Evolutionary conservation across 2,113 vertebrate species (phyloP), one percentile per base, ranked within the genome.

Genomic region (Arizona elegans): DNA sequence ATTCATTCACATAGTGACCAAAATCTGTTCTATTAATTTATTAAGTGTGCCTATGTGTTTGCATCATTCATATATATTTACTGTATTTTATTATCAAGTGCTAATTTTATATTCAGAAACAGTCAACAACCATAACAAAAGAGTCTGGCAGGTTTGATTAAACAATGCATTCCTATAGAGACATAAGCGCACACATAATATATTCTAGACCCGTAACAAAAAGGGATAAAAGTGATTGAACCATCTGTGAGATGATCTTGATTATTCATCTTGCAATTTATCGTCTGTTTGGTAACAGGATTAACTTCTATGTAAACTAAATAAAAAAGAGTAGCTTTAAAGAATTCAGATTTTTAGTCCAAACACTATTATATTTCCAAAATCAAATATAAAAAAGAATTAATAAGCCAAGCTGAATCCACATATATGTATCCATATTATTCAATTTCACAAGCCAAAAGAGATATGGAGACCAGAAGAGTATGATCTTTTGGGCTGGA

Each of bases 351-450:
- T 91, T 59, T 91, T 86, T 55, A 58, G 23, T 52, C n/a, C 19
- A 33, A 70, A 17, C 3, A 54, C n/a, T 33, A n/a, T 81, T 87
- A 50, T 87, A 62, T 15, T 92, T 87, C 19, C 26, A 47, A 52
- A 87, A 62, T 29, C 24, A 26, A 58, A 58, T 56, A 58, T 58
- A 47, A 29, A 29, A 13, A 0, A 0, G 5, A 70, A 3, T 59
- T 55, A 26, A 3, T 13, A 2, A 38, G 90, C 3, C 15, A 43
- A 47, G 23, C 87, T 90, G 0, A 81, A 13, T 94, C 89, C 19
- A 86, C 17, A 81, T 90, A 8, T 62, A 52, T 87, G 88, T 92
- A 86, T 56, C 65, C 85, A 0, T 92, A 95, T 62, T 91, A 85
- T 3, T 1, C 26, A 21, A 29, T 58, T 93, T 5, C 5, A 47